Conservation (phyloP, 2,797 vertebrate genomes). For the Lophius americanus region DNA sequence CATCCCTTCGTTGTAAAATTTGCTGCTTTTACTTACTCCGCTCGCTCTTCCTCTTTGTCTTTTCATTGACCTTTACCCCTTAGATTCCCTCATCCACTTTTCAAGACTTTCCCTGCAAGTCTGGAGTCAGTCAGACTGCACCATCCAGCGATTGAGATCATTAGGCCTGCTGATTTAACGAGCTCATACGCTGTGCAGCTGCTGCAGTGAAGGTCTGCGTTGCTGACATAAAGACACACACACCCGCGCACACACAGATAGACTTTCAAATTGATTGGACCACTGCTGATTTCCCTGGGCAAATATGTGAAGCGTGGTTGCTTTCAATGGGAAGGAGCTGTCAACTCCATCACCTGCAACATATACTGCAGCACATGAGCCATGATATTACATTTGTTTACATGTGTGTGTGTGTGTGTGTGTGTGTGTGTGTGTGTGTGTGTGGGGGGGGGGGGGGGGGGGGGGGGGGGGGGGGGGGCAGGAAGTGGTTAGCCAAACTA, state of each 20-base stretch:
- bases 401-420: conserved; percentile 14
- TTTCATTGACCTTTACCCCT: conserved; percentile 37
- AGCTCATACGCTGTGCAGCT: conserved; percentile 51
- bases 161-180: conserved; percentile 66
- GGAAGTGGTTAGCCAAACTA: conserved; percentile 20
- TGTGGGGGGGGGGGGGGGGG: conserved; percentile 13
- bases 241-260: conserved; percentile 9
- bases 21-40: conserved; percentile 16
- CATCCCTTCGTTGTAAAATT: too few relatives aligned
- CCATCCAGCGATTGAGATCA: conserved; percentile 62
- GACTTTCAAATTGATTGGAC: conserved; percentile 65
- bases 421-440: conserved; percentile 16
- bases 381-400: conserved; percentile 42
- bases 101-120: conserved; percentile 28
- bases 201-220: conserved; percentile 44
- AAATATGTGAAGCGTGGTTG: conserved; percentile 64
- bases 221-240: conserved; percentile 22
- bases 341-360: conserved; percentile 43
- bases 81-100: conserved; percentile 3
- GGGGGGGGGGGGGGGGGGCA: not conserved
- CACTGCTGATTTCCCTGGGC: conserved; percentile 67
- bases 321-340: conserved; percentile 53
- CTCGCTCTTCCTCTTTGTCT: conserved; percentile 3
- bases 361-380: conserved; percentile 56
- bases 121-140: conserved; percentile 48